A percentile compares a stretch with the other conserved stretches of the same genome.
phyloP scores from a whole-genome alignment of 2,888 invertebrate genomes.

The Trachelus iudaicus region DNA sequence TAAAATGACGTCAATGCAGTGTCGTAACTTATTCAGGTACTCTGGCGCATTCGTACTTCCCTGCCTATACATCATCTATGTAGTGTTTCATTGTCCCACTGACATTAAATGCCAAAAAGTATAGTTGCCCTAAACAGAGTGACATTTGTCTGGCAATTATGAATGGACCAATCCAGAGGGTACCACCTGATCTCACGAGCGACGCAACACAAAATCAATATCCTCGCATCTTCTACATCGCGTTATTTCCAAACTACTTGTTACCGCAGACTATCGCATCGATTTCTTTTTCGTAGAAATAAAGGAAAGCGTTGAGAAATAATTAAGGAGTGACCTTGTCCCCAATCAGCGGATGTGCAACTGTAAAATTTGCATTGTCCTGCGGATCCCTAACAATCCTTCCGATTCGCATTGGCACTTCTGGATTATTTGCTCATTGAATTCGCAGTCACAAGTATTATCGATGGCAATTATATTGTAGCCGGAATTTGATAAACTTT shows the following conservation, averaged over 20 bases:
- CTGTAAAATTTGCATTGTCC: neutral
- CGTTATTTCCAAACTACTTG: neutral
- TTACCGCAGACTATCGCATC: neutral
- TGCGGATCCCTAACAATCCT: neutral
- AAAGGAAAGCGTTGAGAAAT: neutral
- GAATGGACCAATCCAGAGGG: neutral
- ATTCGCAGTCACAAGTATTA: neutral
- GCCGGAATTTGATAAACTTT: neutral
- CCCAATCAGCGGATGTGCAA: neutral
- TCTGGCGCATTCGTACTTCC: neutral
- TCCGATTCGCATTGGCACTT: neutral
- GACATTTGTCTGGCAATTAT: neutral
- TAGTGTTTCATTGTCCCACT: neutral
- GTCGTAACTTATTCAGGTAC: neutral
- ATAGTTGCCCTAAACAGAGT: neutral
- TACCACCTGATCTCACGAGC: slow-evolving; percentile 1
- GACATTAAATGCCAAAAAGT: neutral
- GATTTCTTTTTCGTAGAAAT: neutral
- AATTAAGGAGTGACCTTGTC: neutral
- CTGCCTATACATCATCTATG: neutral
- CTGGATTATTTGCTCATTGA: neutral
- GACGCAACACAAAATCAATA: neutral
- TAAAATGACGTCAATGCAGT: neutral
- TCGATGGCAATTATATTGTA: neutral
- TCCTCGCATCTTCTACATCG: neutral